Base-by-base conservation (phyloP, 2,113 vertebrate genomes). In the Lipotes vexillifer region DNA sequence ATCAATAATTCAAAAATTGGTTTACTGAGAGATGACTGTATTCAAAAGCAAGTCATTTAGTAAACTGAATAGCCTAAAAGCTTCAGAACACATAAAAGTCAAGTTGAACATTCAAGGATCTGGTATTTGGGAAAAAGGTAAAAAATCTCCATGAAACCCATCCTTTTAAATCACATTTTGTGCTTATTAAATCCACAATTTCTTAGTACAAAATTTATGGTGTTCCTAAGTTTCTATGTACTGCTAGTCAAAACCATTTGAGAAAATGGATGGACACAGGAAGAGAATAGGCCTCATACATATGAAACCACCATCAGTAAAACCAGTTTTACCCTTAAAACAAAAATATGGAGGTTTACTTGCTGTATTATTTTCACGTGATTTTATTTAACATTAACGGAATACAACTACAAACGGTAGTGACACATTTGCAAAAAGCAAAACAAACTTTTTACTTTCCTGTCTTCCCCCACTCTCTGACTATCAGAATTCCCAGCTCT, bases 1-100 rank as follows among this genome's bases (percentile, higher is more conserved):
- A 93, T 38, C 89, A 96, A 66, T 85, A 92, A 81, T 84, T 94
- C 61, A 96, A 80, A 97, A 97, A 74, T 36, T 57, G 59, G 55
- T 83, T 95, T 75, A 78, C 89, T 96, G 93, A 97, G 83, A 97
- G 84, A 25, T 36, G 83, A 96, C 66, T 94, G 66, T 85, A 96
- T 97, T 93, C 81, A 97, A 95, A 92, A 97, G 59, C 33, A 95
- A 88, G 81, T 66, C 36, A 83, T 44, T 93, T 80, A 84, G 9
- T 65, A 88, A 90, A 96, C 61, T 72, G 92, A 94, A 81, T 88
- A 92, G n/a, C 23, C 23, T 20, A 83, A 93, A 95, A 88, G 10
- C 38, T 92, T n/a, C 88, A 93, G 57, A 97, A 89, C 52, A 94
- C 11, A 63, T 61, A 69, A 92, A 55, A 86, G 33, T 78, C 38